phyloP scores from a whole-genome alignment of 2,888 invertebrate genomes.

The Zygothrica quintamaculata region DNA sequence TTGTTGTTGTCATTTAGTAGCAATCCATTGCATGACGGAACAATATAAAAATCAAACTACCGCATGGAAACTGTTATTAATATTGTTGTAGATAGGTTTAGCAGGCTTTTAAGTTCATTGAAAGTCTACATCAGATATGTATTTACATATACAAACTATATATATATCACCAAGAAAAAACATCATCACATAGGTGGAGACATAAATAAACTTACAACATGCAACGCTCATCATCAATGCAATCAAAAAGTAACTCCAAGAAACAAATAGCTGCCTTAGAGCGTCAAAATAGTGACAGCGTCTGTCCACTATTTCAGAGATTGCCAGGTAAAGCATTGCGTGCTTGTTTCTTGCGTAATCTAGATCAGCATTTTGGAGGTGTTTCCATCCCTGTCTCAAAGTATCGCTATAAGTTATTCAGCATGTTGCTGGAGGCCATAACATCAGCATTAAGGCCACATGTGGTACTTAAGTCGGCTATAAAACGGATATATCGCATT shows the following conservation, averaged over 20 bases:
- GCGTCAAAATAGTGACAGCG: neutral
- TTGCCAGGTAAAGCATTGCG: constrained; percentile 22
- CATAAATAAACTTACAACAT: constrained; percentile 7
- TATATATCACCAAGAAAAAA: neutral
- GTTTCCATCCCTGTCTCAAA: constrained; percentile 30
- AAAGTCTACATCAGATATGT: neutral
- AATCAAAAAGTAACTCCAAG: neutral
- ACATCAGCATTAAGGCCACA: constrained; percentile 11
- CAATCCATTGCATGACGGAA: constrained; percentile 38
- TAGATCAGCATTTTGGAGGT: constrained; percentile 38
- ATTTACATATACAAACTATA: neutral
- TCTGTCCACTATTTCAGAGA: neutral
- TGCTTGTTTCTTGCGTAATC: constrained; percentile 43
- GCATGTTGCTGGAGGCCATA: constrained; percentile 7
- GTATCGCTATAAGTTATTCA: constrained; percentile 10
- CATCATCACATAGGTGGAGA: neutral
- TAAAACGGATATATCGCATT: constrained; percentile 18
- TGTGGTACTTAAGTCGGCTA: constrained; percentile 31
- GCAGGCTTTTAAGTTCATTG: neutral
- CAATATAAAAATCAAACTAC: constrained; percentile 37
- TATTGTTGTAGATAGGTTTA: constrained; percentile 4
- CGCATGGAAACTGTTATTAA: constrained; percentile 41
- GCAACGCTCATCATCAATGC: neutral
- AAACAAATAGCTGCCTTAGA: neutral
- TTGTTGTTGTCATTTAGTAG: constrained; percentile 31